Evolutionary conservation across 2,797 vertebrate species (phyloP), one percentile per base, ranked within the genome.

Genomic region (Telmatherina bonti): DNA sequence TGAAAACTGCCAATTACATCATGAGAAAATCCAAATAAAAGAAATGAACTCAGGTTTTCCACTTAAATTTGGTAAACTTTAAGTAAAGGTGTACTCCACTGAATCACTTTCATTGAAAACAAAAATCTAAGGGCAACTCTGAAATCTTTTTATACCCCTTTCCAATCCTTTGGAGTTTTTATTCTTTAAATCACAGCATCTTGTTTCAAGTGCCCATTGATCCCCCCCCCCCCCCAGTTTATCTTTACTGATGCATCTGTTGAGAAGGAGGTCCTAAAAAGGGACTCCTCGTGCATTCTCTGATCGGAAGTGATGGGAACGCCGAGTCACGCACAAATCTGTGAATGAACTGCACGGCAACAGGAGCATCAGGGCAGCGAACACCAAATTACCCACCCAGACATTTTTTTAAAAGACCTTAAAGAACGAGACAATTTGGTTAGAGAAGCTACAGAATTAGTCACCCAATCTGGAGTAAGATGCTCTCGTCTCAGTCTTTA

Each of bases 401-500:
- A 47, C 31, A 31, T 89, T 93, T 90, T 81, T 76, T 91, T 93
- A 86, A 90, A 92, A 78, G 52, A 78, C 87, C 88, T 86, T 89
- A 87, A 94, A 94, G 91, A 96, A 87, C 81, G 94, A 95, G 93
- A 93, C 92, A 79, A 89, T 88, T 89, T 81, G 53, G 27, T 64
- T 27, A 16, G 15, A 72, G 12, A 47, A 67, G 72, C 2, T 29
- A 26, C 61, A 66, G 63, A 84, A 90, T 87, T 73, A 69, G 47
- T 85, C 53, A 51, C 38, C 82, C 27, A 84, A 76, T 87, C 70
- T 67, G 74, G 79, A 90, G 94, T 91, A 94, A 98, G 97, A 98
- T 96, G 96, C 96, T 96, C 94, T 94, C 90, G 96, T 96, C 96
- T 97, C 96, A 96, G 94, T 96, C 96, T 95, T 95, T 82, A 88